Evolutionary conservation across 1,140 invertebrate genomes (phyloP), one percentile per base, ranked within the genome.

Genomic region (Papilio xuthus): DNA sequence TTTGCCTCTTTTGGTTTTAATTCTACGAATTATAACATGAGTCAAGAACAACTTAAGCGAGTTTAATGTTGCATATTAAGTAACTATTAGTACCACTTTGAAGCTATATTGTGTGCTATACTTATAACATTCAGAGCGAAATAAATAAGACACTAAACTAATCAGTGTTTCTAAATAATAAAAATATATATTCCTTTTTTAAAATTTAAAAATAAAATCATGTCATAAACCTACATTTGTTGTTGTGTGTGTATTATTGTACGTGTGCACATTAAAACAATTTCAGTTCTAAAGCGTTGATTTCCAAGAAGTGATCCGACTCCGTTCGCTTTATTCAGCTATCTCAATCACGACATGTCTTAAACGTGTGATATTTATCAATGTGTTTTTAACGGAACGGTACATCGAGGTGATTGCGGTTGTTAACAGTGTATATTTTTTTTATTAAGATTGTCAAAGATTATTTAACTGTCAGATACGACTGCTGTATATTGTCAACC

Each of bases 361-460:
- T 50, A 44, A 73, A 47, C 71, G 71, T 73, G 71, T 73, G 71
- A 73, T 73, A 73, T 73, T 73, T 73, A 73, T 73, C 41, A 73
- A 73, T 73, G 41, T 47, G 71, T 50, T 73, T 71, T 71, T 26
- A 73, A 73, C 41, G 71, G 10, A 73, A 73, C 71, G 71, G 71
- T 73, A 73, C 71, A 26, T 42, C n/a, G 42, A 73, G 71, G 41
- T 73, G 71, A 50, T 73, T 73, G 71, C 42, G 23, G 71, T 44
- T 71, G 70, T 71, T 73, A 73, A 47, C 37, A 73, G 37, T 50
- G 37, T 73, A 28, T 20, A 47, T 73, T 73, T 47, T 42, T n/a
- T 72, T 72, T 47, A 73, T 20, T 26, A 23, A 73, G 41, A 41
- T 44, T 26, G 37, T 50, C 71, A 73, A 73, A 73, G 71, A 73